Evolutionary conservation across 1,140 invertebrate genomes (phyloP).

Genomic region (Agrilus planipennis): DNA sequence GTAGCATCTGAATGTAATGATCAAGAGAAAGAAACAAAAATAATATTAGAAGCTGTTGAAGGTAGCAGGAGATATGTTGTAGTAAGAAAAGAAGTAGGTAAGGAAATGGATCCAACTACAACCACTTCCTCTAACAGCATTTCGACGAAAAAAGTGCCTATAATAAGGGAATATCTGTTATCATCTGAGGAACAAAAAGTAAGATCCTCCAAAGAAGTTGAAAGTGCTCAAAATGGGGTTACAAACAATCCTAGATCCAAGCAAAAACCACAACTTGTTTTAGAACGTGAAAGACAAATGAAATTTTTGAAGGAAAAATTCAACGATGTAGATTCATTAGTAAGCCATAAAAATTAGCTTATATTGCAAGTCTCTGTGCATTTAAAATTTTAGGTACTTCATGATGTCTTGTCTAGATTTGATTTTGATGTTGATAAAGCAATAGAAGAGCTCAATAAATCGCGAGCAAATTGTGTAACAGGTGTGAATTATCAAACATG

Average conservation of each 20-base stretch:
- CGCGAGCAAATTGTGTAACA: slow-evolving; percentile 11
- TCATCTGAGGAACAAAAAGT: neutral
- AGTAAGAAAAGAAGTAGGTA: neutral
- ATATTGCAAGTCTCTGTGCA: neutral
- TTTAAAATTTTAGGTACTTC: slow-evolving; percentile 20
- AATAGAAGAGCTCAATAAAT: slow-evolving; percentile 19
- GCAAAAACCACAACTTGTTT: slow-evolving; percentile 18
- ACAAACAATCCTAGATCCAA: neutral
- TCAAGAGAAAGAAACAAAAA: neutral
- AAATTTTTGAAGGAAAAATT: slow-evolving; percentile 27
- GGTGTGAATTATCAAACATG: no score
- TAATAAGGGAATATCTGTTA: neutral
- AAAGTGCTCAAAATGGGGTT: neutral
- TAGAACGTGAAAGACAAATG: slow-evolving; percentile 29
- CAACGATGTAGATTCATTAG: slow-evolving; percentile 23
- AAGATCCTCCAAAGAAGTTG: no score
- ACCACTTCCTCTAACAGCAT: slow-evolving; percentile 2
- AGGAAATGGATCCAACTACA: neutral
- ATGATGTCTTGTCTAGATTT: slow-evolving; percentile 25
- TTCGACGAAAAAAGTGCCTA: neutral
- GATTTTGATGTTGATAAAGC: slow-evolving; percentile 26
- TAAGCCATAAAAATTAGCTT: slow-evolving; percentile 11
- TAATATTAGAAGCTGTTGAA: neutral
- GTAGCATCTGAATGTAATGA: neutral
- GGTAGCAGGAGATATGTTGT: neutral